A percentile compares a stretch with the other conserved stretches of the same genome.
Evolutionary conservation across 1,140 invertebrate species (phyloP).

Genomic region (Panagrolaimus sp.): DNA sequence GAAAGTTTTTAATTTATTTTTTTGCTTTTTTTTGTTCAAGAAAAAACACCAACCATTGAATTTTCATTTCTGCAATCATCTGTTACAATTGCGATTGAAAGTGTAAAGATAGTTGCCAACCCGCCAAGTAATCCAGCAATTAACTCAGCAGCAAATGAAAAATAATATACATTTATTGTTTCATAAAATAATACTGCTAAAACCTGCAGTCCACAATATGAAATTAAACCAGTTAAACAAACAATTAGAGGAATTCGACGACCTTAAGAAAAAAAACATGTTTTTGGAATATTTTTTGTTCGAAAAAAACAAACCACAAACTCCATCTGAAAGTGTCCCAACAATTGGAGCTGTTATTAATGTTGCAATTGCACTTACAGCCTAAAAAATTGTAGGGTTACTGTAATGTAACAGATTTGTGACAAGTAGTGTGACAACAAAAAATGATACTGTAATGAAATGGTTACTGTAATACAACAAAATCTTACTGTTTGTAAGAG

Average conservation of each 20-base stretch:
- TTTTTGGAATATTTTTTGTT: too few relatives aligned
- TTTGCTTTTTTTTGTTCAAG: background rate
- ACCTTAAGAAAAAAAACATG: background rate
- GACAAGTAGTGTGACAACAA: too few relatives aligned
- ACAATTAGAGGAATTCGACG: slow-evolving; percentile 29
- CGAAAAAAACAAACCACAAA: too few relatives aligned
- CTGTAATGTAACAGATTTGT: background rate
- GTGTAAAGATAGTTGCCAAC: slow-evolving; percentile 21
- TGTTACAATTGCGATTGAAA: slow-evolving; percentile 22
- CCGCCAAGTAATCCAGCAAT: slow-evolving; percentile 28
- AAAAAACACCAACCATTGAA: slow-evolving; percentile 20
- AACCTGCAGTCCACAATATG: slow-evolving; percentile 17
- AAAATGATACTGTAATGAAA: too few relatives aligned
- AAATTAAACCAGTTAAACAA: slow-evolving; percentile 2
- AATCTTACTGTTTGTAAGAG: too few relatives aligned
- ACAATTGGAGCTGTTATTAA: slow-evolving; percentile 28
- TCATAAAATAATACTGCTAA: slow-evolving; percentile 28
- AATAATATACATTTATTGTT: slow-evolving; percentile 32
- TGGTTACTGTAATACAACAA: too few relatives aligned
- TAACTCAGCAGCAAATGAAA: slow-evolving; percentile 25
- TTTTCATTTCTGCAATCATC: slow-evolving; percentile 32
- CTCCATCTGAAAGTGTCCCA: slow-evolving; percentile 30
- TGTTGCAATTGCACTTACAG: slow-evolving; percentile 15
- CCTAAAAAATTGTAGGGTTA: slow-evolving; percentile 20
- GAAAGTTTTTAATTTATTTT: background rate